Base-by-base conservation (phyloP, 2,797 vertebrate genomes). In the Sebastolobus alascanus region DNA sequence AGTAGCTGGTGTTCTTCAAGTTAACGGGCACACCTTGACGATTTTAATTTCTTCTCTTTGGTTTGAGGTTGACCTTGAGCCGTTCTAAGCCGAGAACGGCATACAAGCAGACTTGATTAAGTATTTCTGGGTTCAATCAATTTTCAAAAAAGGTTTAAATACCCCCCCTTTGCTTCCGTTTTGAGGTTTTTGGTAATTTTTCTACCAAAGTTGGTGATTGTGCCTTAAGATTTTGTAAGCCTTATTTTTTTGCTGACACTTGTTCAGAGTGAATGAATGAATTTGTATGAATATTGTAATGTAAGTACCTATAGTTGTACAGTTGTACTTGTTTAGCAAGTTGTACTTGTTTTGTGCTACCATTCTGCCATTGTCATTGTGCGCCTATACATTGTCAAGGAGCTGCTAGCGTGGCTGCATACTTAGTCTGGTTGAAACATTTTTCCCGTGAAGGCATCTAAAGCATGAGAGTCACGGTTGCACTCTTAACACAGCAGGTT, bases 31-130 rank as follows among this genome's bases (percentile, higher is more conserved):
- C 54, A 68, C 63, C 68, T 86, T 61, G 35, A 72, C 27, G 71
- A 73, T 78, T 84, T 86, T 63, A 82, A 85, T 84, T 78, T 83
- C 61, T 35, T 72, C 11, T 54, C 46, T 79, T 70, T 46, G 50
- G 76, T 50, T 60, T 35, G 12, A 71, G 29, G 31, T 73, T 69
- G 77, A 85, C 74, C 75, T 50, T 68, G n/a, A 71, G 37, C 11
- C 52, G 8, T 61, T 73, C 71, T 46, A 38, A 73, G 22, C 61
- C 40, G 22, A 43, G 61, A 83, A 82, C 4, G 12, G 6, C 73
- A 29, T 38, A 46, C 38, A 79, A 63, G 43, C 37, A 73, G 77
- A 75, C 38, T 67, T 37, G 31, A 75, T 77, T 10, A 75, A 66
- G 64, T 68, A 33, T 74, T 84, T 63, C 69, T 37, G n/a, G 16